Conservation (phyloP, 2,888 invertebrate genomes). For the Epistrophe grossulariae region DNA sequence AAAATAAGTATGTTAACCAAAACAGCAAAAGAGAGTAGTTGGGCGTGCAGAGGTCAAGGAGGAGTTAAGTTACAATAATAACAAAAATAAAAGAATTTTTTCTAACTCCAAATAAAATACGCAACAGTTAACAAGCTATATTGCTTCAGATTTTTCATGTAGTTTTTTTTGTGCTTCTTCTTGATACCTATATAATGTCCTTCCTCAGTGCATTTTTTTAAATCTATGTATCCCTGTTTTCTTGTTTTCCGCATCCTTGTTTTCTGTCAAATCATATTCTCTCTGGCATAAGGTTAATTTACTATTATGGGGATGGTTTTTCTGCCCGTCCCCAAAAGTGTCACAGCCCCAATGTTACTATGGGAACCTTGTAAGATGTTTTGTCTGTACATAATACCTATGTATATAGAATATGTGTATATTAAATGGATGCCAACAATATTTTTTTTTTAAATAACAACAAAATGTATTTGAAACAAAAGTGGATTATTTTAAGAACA, state of each 20-base stretch:
- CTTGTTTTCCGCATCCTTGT: constrained; percentile 60
- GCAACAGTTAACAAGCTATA: constrained; percentile 73
- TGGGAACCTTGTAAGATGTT: constrained; percentile 11
- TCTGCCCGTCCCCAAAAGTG: constrained; percentile 36
- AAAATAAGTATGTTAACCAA: constrained; percentile 19
- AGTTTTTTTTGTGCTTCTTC: constrained; percentile 9
- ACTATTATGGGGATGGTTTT: constrained; percentile 27
- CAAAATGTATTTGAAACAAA: constrained; percentile 13
- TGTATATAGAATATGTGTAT: neutral
- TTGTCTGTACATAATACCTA: neutral
- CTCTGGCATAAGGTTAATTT: constrained; percentile 61
- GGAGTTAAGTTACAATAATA: neutral
- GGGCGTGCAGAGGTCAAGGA: neutral
- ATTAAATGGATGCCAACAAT: neutral
- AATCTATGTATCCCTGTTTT: constrained; percentile 60
- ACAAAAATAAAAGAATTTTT: constrained; percentile 37
- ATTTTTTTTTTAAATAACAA: constrained; percentile 6
- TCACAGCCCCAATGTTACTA: constrained; percentile 6
- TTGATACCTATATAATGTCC: no score
- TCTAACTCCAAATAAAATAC: constrained; percentile 44
- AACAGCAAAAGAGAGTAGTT: neutral
- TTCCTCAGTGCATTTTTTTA: no score
- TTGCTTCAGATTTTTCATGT: constrained; percentile 52
- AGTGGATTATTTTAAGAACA: constrained; percentile 58
- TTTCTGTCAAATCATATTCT: constrained; percentile 67